phyloP scores from a whole-genome alignment of 2,888 invertebrate species.

The Pandemis corylana region DNA sequence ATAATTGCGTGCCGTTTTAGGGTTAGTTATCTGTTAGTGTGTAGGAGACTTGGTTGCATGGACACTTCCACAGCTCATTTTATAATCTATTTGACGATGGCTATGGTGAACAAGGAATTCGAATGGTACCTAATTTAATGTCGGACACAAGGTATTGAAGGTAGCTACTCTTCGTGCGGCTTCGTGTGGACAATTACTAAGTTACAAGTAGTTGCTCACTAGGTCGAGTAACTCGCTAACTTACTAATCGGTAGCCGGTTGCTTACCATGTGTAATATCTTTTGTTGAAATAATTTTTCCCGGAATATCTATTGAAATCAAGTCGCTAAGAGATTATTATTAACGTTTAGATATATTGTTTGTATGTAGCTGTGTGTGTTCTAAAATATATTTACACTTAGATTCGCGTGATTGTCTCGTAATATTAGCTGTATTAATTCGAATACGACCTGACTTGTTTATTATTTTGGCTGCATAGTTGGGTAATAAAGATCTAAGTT shows the following conservation, averaged over 20 bases:
- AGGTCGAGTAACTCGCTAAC: not conserved
- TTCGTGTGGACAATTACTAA: not conserved
- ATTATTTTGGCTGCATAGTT: slow-evolving; percentile 48
- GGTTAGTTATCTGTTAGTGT: slow-evolving; percentile 11
- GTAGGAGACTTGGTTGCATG: not conserved
- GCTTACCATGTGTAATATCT: not conserved
- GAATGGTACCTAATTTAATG: not conserved
- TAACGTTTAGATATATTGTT: slow-evolving; percentile 34
- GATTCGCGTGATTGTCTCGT: slow-evolving; percentile 20
- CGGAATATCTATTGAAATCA: slow-evolving; percentile 6
- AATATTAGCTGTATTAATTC: slow-evolving; percentile 19
- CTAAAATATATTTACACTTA: slow-evolving; percentile 26
- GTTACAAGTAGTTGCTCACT: no score
- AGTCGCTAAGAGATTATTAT: slow-evolving; percentile 35
- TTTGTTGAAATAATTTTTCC: slow-evolving; percentile 19
- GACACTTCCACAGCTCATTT: not conserved
- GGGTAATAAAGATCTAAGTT: slow-evolving; percentile 63
- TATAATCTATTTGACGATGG: not conserved
- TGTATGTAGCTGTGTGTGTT: slow-evolving; percentile 26
- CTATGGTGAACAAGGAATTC: not conserved
- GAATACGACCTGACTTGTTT: slow-evolving; percentile 12
- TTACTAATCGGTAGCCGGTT: not conserved
- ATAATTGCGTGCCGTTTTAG: slow-evolving; percentile 43
- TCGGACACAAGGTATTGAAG: not conserved
- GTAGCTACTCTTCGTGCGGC: not conserved